phyloP scores from a whole-genome alignment of 64 coral and sea anemone species.

The Montipora efflorescens region DNA sequence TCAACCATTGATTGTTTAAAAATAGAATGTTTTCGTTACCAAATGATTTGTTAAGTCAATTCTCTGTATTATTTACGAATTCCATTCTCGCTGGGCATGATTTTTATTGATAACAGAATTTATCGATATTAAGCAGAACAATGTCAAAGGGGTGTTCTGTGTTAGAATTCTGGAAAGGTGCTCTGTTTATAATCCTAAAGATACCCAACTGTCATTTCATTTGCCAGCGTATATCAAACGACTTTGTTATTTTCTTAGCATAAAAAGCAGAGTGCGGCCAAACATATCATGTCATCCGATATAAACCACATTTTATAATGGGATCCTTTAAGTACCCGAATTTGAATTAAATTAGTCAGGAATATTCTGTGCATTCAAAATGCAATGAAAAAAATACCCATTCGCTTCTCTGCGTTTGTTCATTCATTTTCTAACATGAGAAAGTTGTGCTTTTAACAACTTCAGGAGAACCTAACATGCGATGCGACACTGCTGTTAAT shows the following conservation, averaged over 20 bases:
- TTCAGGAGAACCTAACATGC: not conserved
- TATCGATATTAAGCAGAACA: conserved; percentile 17
- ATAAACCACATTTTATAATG: conserved; percentile 34
- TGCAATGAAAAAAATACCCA: not conserved
- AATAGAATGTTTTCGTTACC: conserved; percentile 77
- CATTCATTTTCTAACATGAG: not conserved
- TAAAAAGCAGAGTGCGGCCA: not conserved
- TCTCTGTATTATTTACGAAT: conserved; percentile 86
- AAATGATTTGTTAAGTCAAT: conserved; percentile 76
- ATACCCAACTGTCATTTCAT: not conserved
- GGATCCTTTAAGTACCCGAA: not conserved
- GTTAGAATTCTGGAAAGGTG: not conserved
- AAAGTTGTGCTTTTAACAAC: not conserved
- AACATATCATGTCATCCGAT: not conserved
- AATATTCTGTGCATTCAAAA: not conserved
- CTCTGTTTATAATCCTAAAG: not conserved
- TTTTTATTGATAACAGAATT: conserved; percentile 68
- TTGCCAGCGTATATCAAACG: not conserved
- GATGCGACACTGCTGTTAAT: not conserved
- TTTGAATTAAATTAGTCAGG: conserved; percentile 25
- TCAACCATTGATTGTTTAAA: conserved; percentile 73
- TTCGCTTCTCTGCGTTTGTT: not conserved
- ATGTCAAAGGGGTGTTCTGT: not conserved
- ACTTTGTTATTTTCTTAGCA: not conserved
- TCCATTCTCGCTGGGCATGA: conserved; percentile 72